These are phyloP conservation scores for Apis dorsata DNA, from an alignment of 1,140 invertebrate species.

Conservation along the genomic window DNA sequence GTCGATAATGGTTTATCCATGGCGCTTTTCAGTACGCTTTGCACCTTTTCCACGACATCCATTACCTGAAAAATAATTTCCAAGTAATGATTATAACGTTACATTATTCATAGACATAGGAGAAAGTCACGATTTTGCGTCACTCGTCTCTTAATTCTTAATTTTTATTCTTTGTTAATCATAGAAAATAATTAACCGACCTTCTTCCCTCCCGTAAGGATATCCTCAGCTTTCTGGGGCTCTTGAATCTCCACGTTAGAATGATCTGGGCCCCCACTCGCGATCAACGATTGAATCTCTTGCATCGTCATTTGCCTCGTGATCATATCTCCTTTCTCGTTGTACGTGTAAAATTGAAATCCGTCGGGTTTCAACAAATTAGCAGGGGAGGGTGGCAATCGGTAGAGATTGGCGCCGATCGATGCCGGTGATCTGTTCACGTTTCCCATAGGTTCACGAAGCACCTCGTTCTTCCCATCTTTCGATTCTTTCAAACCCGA, in stretches of 20 bases:
- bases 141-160: too few relatives aligned
- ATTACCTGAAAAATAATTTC: constrained; percentile 81
- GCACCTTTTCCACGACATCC: constrained; percentile 89
- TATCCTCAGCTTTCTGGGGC: constrained; percentile 69
- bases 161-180: neutral
- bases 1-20: constrained; percentile 83
- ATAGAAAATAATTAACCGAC: constrained; percentile 25
- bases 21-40: constrained; percentile 89
- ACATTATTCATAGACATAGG: too few relatives aligned
- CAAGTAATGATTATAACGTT: neutral
- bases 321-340: constrained; percentile 89
- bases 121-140: too few relatives aligned
- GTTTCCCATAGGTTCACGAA: neutral
- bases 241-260: constrained; percentile 70
- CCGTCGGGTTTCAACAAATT: constrained; percentile 87
- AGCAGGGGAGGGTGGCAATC: constrained; percentile 84
- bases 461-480: neutral
- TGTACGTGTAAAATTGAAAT: constrained; percentile 92
- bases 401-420: neutral
- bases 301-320: constrained; percentile 90
- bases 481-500: neutral
- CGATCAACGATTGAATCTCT: constrained; percentile 91
- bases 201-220: constrained; percentile 67
- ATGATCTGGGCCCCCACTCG: constrained; percentile 85
- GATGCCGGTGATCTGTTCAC: neutral